Base-by-base conservation (phyloP, 1,140 invertebrate species). In the Delia radicum region DNA sequence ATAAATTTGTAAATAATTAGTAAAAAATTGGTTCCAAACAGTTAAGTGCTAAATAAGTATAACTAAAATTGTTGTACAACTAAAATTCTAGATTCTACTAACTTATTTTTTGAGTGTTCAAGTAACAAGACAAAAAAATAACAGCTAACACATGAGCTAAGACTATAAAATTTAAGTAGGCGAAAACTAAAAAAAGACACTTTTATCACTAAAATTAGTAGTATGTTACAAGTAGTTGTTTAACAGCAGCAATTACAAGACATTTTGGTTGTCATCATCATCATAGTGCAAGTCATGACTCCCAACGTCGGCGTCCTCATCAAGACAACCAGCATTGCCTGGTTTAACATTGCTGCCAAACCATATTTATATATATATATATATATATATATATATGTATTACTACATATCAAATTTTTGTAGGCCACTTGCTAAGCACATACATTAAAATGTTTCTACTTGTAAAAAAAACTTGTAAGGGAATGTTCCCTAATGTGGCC, bases 61-160 rank as follows among this genome's bases (percentile, higher is more conserved):
- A n/a, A n/a, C n/a, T n/a, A n/a, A n/a, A n/a, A n/a, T n/a, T n/a
- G n/a, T n/a, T n/a, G n/a, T n/a, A n/a, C n/a, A n/a, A n/a, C n/a
- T n/a, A n/a, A n/a, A n/a, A n/a, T n/a, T n/a, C n/a, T n/a, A n/a
- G n/a, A n/a, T n/a, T n/a, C n/a, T n/a, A n/a, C n/a, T n/a, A n/a
- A n/a, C n/a, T n/a, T n/a, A n/a, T n/a, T n/a, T n/a, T n/a, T n/a
- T n/a, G n/a, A n/a, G n/a, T n/a, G n/a, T n/a, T n/a, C n/a, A n/a
- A n/a, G n/a, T n/a, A n/a, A 79, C 74, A 37, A 29, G 1, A 42
- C 74, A 61, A 62, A 76, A 55, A 46, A 73, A 75, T 18, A 74
- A 76, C 71, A 46, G 31, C n/a, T n/a, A n/a, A n/a, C n/a, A n/a
- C n/a, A n/a, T n/a, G n/a, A 31, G 37, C 7, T 15, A 26, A 74